Conservation (phyloP, 1,140 invertebrate genomes). For the Heliothis subflexa region DNA sequence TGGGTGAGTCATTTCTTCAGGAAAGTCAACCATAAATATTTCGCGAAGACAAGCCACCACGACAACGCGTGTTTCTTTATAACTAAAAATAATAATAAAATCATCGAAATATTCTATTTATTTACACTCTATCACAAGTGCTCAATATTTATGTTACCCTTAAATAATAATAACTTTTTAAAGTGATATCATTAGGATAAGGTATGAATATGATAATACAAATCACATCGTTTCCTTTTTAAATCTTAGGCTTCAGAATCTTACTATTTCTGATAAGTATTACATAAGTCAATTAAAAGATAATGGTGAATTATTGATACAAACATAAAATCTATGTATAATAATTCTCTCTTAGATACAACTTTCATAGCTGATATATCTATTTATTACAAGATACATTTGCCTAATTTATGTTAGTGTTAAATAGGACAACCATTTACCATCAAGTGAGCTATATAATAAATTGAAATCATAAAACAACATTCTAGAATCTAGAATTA, state of each 20-base stretch:
- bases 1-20: conserved; percentile 12
- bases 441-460: conserved; percentile 39
- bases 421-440: conserved; percentile 41
- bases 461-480: conserved; percentile 27
- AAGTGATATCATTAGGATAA: too few relatives aligned
- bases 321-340: not conserved
- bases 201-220: too few relatives aligned
- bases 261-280: too few relatives aligned
- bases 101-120: conserved; percentile 30
- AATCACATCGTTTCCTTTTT: too few relatives aligned
- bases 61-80: not conserved
- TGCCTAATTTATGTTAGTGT: conserved; percentile 28
- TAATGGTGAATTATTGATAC: too few relatives aligned
- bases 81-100: conserved; percentile 25
- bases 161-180: not conserved
- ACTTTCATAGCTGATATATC: not conserved
- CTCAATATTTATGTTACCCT: not conserved
- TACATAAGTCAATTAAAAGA: not conserved
- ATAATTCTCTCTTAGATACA: not conserved
- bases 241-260: too few relatives aligned
- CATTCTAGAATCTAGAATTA: conserved; percentile 13
- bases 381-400: conserved; percentile 10
- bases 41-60: not conserved
- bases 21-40: conserved; percentile 26
- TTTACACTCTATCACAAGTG: conserved; percentile 30